These are phyloP conservation scores for Cyanistes caeruleus DNA, from an alignment of 2,113 vertebrate genomes.

Conservation along the genomic window DNA sequence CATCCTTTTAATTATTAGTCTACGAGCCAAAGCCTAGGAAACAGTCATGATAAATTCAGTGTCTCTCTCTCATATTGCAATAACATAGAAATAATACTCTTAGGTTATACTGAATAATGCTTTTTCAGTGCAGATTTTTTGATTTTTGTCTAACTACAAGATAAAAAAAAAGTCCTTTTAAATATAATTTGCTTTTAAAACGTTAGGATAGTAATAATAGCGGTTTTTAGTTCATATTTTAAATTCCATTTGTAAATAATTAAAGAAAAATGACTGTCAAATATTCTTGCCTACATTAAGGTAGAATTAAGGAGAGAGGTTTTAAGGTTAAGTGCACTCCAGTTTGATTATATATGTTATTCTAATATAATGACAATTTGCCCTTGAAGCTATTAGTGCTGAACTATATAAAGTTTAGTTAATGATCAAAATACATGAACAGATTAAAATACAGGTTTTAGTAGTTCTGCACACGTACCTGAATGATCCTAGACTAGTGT, in stretches of 20 bases:
- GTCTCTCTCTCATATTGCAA: neutral
- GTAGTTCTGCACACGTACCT: neutral
- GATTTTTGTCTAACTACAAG: neutral
- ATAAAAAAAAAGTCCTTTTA: neutral
- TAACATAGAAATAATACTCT: neutral
- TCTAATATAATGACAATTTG: neutral
- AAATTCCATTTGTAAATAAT: neutral
- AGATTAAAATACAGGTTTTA: neutral
- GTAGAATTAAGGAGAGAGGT: neutral
- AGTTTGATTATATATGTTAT: neutral
- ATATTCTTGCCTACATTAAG: neutral
- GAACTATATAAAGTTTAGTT: neutral
- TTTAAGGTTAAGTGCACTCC: neutral
- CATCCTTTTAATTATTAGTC: constrained; percentile 17
- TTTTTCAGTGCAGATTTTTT: neutral
- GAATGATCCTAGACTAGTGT: no score
- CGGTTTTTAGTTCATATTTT: neutral
- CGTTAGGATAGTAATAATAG: neutral
- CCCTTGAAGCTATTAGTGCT: neutral
- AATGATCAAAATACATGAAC: neutral
- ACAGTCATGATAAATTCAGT: neutral
- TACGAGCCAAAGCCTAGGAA: neutral
- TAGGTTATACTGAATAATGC: neutral
- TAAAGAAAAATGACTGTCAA: neutral
- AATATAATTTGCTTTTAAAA: neutral